Evolutionary conservation across 2,888 invertebrate species (phyloP).

Genomic region (Macaria notata): DNA sequence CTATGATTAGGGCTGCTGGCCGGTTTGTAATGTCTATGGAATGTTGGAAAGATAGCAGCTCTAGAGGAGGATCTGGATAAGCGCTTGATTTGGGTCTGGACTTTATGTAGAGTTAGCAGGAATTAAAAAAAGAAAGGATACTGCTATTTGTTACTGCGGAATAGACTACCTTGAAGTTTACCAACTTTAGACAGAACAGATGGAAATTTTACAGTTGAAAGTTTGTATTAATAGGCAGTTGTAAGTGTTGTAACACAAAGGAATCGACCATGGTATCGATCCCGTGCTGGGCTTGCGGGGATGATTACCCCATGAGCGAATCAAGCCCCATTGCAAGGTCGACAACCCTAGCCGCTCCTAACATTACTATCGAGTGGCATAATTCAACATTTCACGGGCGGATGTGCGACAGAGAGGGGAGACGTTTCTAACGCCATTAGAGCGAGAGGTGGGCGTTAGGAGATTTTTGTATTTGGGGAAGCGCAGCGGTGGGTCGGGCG

Average conservation of each 20-base stretch:
- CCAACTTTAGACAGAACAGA: no score
- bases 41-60: no score
- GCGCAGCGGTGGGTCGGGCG: constrained; percentile 62
- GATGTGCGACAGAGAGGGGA: constrained; percentile 50
- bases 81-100: no score
- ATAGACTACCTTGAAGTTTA: no score
- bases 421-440: constrained; percentile 37
- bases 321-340: constrained; percentile 36
- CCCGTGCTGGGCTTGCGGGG: constrained; percentile 19
- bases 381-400: constrained; percentile 56
- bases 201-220: no score
- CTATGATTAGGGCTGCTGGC: constrained; percentile 75
- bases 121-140: no score
- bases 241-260: neutral
- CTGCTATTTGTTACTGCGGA: no score
- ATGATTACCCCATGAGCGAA: constrained; percentile 34
- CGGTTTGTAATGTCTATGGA: constrained; percentile 21
- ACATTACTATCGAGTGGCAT: constrained; percentile 58
- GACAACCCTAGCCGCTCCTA: constrained; percentile 50
- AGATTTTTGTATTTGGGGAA: constrained; percentile 73
- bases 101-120: no score
- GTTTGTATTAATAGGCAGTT: no score
- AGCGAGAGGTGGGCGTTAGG: constrained; percentile 54
- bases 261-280: constrained; percentile 16
- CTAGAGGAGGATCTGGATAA: no score